Evolutionary conservation across 2,888 invertebrate genomes (phyloP).

Genomic region (Thecophora atra): DNA sequence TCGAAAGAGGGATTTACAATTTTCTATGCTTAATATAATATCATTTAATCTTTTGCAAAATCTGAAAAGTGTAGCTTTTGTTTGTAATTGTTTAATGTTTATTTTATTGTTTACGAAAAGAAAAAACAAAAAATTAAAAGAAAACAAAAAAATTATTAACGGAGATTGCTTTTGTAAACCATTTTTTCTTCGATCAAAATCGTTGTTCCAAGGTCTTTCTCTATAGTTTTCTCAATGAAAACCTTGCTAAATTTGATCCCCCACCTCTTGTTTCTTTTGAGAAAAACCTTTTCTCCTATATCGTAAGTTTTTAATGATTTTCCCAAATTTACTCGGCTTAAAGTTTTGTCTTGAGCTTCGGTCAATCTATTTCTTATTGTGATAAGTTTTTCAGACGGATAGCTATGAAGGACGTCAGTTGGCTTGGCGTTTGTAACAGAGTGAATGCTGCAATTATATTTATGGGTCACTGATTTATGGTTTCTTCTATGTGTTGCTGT

Average conservation of each 20-base stretch:
- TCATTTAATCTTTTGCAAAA: too few relatives aligned
- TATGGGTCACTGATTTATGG: too few relatives aligned
- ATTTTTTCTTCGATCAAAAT: too few relatives aligned
- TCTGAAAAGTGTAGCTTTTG: not conserved
- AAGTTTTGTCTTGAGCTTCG: not conserved
- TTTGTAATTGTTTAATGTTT: too few relatives aligned
- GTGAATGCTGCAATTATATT: constrained; percentile 39
- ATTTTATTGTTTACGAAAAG: too few relatives aligned
- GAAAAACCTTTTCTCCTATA: constrained; percentile 8
- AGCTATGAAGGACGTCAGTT: constrained; percentile 28
- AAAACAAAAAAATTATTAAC: too few relatives aligned
- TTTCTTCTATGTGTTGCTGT: too few relatives aligned
- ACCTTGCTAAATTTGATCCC: constrained; percentile 18
- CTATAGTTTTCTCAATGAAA: constrained; percentile 19
- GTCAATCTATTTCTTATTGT: not conserved
- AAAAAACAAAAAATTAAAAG: too few relatives aligned
- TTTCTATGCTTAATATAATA: too few relatives aligned
- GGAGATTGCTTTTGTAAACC: too few relatives aligned
- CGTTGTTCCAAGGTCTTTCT: constrained; percentile 9
- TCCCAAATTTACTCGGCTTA: not conserved
- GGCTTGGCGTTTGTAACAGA: constrained; percentile 38
- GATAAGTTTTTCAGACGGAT: not conserved
- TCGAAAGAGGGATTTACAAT: too few relatives aligned
- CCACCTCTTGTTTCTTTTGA: not conserved
- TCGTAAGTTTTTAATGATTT: not conserved